Evolutionary conservation across 2,888 invertebrate species (phyloP).

Genomic region (Pycnomerus fuliginosus): DNA sequence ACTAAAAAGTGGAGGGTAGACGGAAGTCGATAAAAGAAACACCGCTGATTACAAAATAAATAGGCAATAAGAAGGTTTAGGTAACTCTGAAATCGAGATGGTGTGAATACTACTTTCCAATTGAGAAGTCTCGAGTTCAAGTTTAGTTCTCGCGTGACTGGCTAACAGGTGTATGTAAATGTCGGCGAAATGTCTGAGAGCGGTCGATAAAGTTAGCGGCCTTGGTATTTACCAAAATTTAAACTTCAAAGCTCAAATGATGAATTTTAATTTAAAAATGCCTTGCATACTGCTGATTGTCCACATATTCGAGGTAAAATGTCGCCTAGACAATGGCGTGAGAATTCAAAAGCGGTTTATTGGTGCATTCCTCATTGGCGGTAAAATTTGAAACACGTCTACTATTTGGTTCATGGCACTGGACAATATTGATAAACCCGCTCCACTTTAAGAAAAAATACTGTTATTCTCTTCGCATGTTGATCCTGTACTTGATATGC

Average conservation of each 20-base stretch:
- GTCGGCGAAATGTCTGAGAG: slow-evolving; percentile 18
- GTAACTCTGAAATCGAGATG: too few species aligned
- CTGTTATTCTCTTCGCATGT: background rate
- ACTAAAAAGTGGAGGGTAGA: too few species aligned
- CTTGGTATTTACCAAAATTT: slow-evolving; percentile 19
- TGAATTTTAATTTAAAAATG: slow-evolving; percentile 9
- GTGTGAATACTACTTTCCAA: slow-evolving; percentile 20
- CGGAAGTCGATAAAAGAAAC: too few species aligned
- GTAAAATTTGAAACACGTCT: slow-evolving; percentile 31
- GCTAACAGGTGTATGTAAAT: slow-evolving; percentile 25
- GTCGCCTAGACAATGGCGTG: slow-evolving; percentile 17
- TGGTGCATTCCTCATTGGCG: slow-evolving; percentile 26
- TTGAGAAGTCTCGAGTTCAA: slow-evolving; percentile 22
- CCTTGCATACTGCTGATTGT: slow-evolving; percentile 15
- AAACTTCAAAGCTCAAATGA: slow-evolving; percentile 12
- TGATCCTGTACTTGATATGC: slow-evolving; percentile 15
- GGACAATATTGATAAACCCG: slow-evolving; percentile 20
- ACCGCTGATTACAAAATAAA: too few species aligned
- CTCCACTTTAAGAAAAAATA: slow-evolving; percentile 5
- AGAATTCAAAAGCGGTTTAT: slow-evolving; percentile 23
- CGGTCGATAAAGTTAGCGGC: slow-evolving; percentile 21
- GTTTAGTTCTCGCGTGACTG: slow-evolving; percentile 21
- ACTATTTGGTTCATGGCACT: slow-evolving; percentile 32
- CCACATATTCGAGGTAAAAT: slow-evolving; percentile 15
- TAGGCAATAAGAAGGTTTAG: too few species aligned